Base-by-base conservation (phyloP, 2,113 vertebrate genomes). In the Glaucidium brasilianum region DNA sequence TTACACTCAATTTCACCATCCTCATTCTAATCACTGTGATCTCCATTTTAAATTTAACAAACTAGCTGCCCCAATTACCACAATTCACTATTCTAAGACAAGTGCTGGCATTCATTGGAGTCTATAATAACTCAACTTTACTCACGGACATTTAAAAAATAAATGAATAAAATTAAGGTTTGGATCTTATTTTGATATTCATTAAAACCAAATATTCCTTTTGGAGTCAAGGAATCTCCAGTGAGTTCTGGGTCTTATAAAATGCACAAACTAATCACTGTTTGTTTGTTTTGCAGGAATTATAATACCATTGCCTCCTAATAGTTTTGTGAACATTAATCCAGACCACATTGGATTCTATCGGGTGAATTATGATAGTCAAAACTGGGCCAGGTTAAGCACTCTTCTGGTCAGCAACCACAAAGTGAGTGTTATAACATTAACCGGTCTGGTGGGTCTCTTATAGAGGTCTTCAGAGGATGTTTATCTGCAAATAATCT, bases 341-440 rank as follows among this genome's bases (percentile, higher is more conserved):
- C 98, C 98, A 45, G 97, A 99, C 78, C 99, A 99, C 88, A 96
- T 99, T 88, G 99, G 99, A 64, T 99, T 99, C 98, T 99, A 99
- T 95, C 98, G 99, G 84, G 99, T 99, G 94, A 99, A 99, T 97
- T 99, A 99, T 86, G 93, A 98, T 10, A 64, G 9, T 53, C 1
- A 21, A 85, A 98, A 97, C 92, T 99, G 99, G 99, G 56, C 17
- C 10, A 1, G 0, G 0, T 98, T 99, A 90, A 97, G 96, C 68
- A 1, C 5, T 16, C 80, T 96, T 69, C 98, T 99, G 47, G 5
- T 50, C 10, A 41, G 1, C 34, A 91, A 97, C 73, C 96, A 98
- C 73, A 2, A 0, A 96, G 99, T 99, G 97, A 96, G 98, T 96
- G n/a, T 49, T 18, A 18, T 59, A 43, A 71, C 72, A 63, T 63